Percentiles rank a stretch among this genome's conserved stretches.
phyloP scores from a whole-genome alignment of 2,888 invertebrate genomes.

The Cenopis cana region DNA sequence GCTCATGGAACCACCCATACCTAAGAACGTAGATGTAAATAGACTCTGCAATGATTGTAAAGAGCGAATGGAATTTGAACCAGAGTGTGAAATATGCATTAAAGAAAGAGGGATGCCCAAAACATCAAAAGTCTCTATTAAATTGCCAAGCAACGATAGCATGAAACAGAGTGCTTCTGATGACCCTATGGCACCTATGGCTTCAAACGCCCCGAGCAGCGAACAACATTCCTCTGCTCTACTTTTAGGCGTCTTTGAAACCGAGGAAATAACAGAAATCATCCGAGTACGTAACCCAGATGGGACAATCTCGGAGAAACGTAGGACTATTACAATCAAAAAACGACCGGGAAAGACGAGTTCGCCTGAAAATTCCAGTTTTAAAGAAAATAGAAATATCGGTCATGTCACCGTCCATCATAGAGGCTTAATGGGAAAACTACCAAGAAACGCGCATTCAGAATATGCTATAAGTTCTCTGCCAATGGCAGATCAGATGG shows the following conservation, averaged over 20 bases:
- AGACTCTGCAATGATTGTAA: neutral
- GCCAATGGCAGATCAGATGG: neutral
- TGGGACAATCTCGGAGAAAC: constrained; percentile 13
- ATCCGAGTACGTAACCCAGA: constrained; percentile 11
- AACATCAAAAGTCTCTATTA: neutral
- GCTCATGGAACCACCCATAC: constrained; percentile 9
- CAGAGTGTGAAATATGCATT: neutral
- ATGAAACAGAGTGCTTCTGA: neutral
- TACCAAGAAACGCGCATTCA: neutral
- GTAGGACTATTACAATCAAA: constrained; percentile 18
- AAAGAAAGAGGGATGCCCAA: neutral
- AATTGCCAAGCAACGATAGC: neutral
- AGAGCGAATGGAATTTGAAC: neutral
- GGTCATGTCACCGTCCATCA: neutral
- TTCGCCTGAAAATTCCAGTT: neutral
- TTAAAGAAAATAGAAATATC: constrained; percentile 1
- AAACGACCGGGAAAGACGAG: neutral
- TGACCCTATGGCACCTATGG: too few relatives aligned
- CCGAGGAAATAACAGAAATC: constrained; percentile 21
- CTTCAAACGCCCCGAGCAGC: neutral
- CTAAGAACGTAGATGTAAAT: neutral
- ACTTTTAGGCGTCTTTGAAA: constrained; percentile 16
- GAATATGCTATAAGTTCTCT: neutral
- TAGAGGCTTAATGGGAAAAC: neutral
- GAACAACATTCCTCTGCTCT: constrained; percentile 7